phyloP scores from a whole-genome alignment of 2,113 vertebrate species.

The Pavo muticus region DNA sequence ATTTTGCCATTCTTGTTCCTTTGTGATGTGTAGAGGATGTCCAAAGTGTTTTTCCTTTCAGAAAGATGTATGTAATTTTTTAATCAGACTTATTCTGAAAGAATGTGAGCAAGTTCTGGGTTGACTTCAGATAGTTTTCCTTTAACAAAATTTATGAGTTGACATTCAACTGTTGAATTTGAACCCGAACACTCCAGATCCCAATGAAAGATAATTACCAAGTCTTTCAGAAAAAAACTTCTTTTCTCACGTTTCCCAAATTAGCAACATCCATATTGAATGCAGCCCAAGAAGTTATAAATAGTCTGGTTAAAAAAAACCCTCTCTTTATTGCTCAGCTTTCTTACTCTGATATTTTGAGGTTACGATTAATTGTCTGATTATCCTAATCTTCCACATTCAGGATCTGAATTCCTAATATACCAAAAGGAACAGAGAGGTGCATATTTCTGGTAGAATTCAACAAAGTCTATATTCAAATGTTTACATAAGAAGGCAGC shows the following conservation, averaged over 20 bases:
- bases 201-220: slow-evolving; percentile 20
- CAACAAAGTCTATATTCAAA: background rate
- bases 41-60: background rate
- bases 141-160: background rate
- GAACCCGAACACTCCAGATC: slow-evolving; percentile 33
- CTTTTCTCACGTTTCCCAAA: slow-evolving; percentile 68
- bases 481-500: background rate
- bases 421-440: background rate
- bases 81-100: background rate
- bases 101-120: background rate
- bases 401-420: background rate
- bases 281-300: slow-evolving; percentile 38
- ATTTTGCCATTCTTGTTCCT: background rate
- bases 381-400: background rate
- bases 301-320: background rate
- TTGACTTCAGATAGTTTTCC: background rate
- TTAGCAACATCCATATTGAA: slow-evolving; percentile 57
- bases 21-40: background rate
- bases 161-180: background rate
- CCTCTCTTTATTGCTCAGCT: slow-evolving; percentile 9
- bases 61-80: background rate
- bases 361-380: background rate
- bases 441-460: background rate
- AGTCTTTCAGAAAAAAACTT: slow-evolving; percentile 34
- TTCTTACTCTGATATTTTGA: background rate